Conservation (phyloP, 2,888 invertebrate species). For the Pseudanteris insignis region DNA sequence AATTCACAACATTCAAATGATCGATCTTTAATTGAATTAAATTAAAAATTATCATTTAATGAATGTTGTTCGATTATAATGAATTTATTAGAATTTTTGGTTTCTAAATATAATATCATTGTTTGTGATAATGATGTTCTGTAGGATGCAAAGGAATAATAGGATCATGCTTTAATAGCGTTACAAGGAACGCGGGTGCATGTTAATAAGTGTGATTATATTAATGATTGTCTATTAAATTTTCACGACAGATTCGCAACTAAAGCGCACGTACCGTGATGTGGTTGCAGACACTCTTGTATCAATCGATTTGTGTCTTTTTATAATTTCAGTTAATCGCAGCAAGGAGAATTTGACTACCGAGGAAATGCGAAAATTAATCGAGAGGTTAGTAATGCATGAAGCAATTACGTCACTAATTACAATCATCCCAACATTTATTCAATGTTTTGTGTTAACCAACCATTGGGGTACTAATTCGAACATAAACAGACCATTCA, state of each 20-base stretch:
- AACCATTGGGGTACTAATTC: no score
- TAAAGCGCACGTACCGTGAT: constrained; percentile 58
- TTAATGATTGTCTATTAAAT: constrained; percentile 21
- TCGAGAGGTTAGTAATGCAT: constrained; percentile 87
- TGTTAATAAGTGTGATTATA: constrained; percentile 26
- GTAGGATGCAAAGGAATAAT: constrained; percentile 39
- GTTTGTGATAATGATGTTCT: constrained; percentile 30
- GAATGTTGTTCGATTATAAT: no score
- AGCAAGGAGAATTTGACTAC: constrained; percentile 92
- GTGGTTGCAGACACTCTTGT: constrained; percentile 68
- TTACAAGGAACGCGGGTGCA: constrained; percentile 19
- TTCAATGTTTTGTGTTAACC: no score
- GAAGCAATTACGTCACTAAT: constrained; percentile 14
- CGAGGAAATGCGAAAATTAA: constrained; percentile 97
- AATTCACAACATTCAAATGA: no score
- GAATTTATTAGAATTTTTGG: no score
- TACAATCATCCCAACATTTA: constrained; percentile 1
- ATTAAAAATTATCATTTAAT: no score
- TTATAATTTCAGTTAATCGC: constrained; percentile 73
- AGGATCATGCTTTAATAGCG: constrained; percentile 26
- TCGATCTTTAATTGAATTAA: no score
- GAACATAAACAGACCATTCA: no score
- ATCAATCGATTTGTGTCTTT: constrained; percentile 69
- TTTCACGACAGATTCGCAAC: constrained; percentile 31
- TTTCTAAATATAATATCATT: no score